Base-by-base conservation (phyloP, 2,797 vertebrate species). In the Novumbra hubbsi region DNA sequence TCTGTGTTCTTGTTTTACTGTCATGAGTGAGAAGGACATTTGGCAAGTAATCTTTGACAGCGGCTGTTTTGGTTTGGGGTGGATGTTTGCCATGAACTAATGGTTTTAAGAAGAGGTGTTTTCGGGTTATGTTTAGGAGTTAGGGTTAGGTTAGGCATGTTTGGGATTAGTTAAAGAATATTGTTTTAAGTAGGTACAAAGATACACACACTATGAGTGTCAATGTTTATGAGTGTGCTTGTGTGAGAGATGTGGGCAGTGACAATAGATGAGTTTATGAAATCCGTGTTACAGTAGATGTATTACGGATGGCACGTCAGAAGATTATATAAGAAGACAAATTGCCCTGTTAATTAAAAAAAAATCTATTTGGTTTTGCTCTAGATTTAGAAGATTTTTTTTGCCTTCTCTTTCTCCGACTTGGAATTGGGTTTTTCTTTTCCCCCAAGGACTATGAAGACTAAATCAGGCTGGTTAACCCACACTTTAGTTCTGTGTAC, bases 321-420 rank as follows among this genome's bases (percentile, higher is more conserved):
- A 74, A 72, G 74, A 66, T 74, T 75, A 80, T 73, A 69, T 73
- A 75, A 50, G 62, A 78, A 76, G 57, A 76, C 66, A 82, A 77
- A 81, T 80, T 81, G 48, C 70, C 68, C 74, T 64, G 68, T 52
- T 72, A 83, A 70, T 78, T 78, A 65, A 52, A 50, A 69, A 24
- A 34, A 49, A 62, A n/a, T 27, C 17, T 67, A 62, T 70, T 67
- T 45, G n/a, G 52, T 57, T 57, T 24, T 24, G 55, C 55, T 11
- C 55, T 21, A 57, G 55, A 57, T 57, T 24, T 11, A 24, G 24
- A 24, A 57, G 21, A 6, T 57, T 57, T 21, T 9, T 57, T 11
- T 57, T 57, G 55, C n/a, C 7, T 57, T 57, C n/a, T 57, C 55
- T 57, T 57, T 57, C 17, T 21, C 8, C 55, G 3, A 57, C n/a